A percentile compares a stretch with the other conserved stretches of the same genome.
Evolutionary conservation across 1,140 invertebrate species (phyloP).

Genomic region (Sitobion miscanthi): DNA sequence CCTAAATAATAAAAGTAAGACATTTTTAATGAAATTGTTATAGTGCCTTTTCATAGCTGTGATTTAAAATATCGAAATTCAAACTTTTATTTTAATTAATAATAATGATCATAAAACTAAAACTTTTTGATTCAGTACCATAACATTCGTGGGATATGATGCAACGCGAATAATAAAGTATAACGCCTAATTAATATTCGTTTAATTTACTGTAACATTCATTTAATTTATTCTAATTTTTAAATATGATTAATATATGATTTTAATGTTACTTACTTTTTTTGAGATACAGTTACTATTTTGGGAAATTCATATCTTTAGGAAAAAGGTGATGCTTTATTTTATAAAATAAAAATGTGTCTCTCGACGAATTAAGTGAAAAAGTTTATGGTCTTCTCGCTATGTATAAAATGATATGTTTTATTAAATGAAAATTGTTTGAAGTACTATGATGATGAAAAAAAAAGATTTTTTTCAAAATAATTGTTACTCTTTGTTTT

Average conservation of each 20-base stretch:
- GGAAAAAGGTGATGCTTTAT: background rate
- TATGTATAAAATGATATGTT: background rate
- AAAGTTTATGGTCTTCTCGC: background rate
- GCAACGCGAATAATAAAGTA: background rate
- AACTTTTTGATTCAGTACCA: slow-evolving; percentile 2
- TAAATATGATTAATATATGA: background rate
- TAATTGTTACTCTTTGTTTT: background rate
- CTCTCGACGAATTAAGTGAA: background rate
- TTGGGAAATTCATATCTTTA: background rate
- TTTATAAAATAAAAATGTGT: background rate
- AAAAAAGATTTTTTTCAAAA: background rate
- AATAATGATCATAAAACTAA: background rate
- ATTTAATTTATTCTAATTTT: background rate
- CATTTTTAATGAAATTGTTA: background rate
- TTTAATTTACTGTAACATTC: background rate
- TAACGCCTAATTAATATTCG: background rate
- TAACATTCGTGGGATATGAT: background rate
- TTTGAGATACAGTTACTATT: background rate
- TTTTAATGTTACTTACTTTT: background rate
- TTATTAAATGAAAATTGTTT: slow-evolving; percentile 16
- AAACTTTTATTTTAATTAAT: slow-evolving; percentile 2
- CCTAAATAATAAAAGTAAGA: background rate
- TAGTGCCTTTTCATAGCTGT: background rate
- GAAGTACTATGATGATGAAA: background rate
- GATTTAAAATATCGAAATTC: background rate